Base-by-base conservation (phyloP, 2,888 invertebrate genomes). In the Eucera pruinosa region DNA sequence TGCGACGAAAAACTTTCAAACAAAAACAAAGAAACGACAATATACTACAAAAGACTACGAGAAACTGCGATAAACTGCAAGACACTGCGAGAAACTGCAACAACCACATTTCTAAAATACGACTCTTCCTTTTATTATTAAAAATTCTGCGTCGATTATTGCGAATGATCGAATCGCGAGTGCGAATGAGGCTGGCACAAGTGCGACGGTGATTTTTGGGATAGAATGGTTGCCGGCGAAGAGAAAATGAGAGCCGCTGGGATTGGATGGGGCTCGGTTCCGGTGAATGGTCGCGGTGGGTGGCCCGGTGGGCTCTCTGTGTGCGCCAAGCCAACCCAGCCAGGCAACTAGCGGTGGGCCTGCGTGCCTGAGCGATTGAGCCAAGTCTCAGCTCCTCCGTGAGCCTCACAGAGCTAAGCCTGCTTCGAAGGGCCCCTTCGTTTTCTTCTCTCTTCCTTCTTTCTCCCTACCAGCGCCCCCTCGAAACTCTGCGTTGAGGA, bases 321-420 rank as follows among this genome's bases (percentile, higher is more conserved):
- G 93, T 94, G 94, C 94, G 94, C 94, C 94, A 93, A 94, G 94
- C 88, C 88, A 87, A 81, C 93, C 93, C 93, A 92, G 92, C 92
- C 93, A 92, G 93, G 93, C 93, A 93, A 91, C 93, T 92, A 93
- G 93, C 93, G 94, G 94, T 94, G 94, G 94, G 94, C 93, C 93
- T 87, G 87, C 89, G 87, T 87, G 89, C 88, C 86, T 83, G 80
- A 80, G 72, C 84, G 76, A 77, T 83, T 77, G 84, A 84, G 80
- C 80, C 82, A 74, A 86, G 85, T 85, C 85, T 84, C 81, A 78
- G 83, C 83, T 85, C 70, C 80, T 80, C 85, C 83, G 72, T 78
- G 81, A 84, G 81, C 69, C 78, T 71, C 78, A 11, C 74, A 85
- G 79, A 76, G 72, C 82, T 85, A 82, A 84, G 84, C 82, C 79